A percentile compares a stretch with the other conserved stretches of the same genome.
These are phyloP conservation scores for Drosophila littoralis DNA, from an alignment of 1,140 invertebrate genomes.

Conservation along the genomic window DNA sequence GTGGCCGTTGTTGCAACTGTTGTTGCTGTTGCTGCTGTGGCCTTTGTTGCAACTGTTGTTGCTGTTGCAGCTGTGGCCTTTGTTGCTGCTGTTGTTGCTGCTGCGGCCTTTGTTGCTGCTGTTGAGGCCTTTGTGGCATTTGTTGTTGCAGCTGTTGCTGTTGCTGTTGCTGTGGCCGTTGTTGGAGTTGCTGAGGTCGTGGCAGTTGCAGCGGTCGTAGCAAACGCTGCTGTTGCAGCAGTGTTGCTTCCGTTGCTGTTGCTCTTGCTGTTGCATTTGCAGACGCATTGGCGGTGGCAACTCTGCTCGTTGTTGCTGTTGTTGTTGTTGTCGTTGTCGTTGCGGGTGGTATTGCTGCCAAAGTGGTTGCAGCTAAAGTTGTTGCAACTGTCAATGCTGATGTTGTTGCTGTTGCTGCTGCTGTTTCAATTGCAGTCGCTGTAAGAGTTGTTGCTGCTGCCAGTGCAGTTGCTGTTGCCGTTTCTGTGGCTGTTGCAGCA, in stretches of 20 bases:
- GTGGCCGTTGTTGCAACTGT: background rate
- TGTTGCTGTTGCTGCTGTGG: background rate
- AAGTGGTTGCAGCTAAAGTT: background rate
- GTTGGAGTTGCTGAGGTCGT: background rate
- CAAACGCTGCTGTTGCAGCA: background rate
- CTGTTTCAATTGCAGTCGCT: background rate
- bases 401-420: conserved; percentile 3
- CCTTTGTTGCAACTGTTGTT: background rate
- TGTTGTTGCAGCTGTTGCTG: background rate
- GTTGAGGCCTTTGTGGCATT: background rate
- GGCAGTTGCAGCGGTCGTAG: background rate
- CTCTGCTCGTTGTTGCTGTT: background rate
- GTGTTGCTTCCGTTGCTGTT: background rate
- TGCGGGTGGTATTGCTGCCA: background rate
- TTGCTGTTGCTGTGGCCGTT: background rate
- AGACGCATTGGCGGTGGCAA: conserved; percentile 6
- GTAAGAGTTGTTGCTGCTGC: background rate
- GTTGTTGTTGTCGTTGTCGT: conserved; percentile 20
- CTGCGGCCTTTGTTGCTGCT: background rate
- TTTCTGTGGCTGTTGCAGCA: background rate
- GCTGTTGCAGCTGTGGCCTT: background rate
- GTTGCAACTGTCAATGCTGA: background rate
- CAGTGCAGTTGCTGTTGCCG: background rate
- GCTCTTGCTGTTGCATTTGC: background rate
- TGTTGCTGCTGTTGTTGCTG: background rate